A percentile compares a stretch with the other conserved stretches of the same genome.
Evolutionary conservation across 2,797 vertebrate species (phyloP).

Genomic region (Champsocephalus esox): DNA sequence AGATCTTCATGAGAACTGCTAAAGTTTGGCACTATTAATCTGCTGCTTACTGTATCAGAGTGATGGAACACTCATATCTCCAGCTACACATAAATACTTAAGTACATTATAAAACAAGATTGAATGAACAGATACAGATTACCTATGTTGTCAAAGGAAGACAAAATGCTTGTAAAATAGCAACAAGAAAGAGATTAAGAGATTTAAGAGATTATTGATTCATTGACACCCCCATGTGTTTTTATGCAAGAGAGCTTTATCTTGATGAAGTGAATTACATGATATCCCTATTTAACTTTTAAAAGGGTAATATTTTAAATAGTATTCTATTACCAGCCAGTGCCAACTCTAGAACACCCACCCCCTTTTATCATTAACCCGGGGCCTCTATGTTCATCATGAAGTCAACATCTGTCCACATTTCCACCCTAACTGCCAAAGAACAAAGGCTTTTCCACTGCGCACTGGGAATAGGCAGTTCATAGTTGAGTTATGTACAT

Average conservation of each 20-base stretch:
- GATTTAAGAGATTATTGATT: background rate
- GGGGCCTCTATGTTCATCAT: slow-evolving; percentile 70
- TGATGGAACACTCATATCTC: slow-evolving; percentile 20
- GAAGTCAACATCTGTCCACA: slow-evolving; percentile 75
- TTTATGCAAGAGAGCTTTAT: background rate
- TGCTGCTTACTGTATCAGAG: background rate
- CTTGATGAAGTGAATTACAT: background rate
- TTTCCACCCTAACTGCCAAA: slow-evolving; percentile 82
- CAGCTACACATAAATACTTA: background rate
- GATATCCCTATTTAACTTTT: too few relatives aligned
- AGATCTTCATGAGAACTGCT: slow-evolving; percentile 13
- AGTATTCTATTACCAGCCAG: background rate
- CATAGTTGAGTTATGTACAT: slow-evolving; percentile 49
- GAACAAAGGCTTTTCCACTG: slow-evolving; percentile 83
- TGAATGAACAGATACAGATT: background rate
- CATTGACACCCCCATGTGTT: background rate
- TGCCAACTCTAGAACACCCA: slow-evolving; percentile 16
- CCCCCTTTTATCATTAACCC: slow-evolving; percentile 58
- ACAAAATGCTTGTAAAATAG: background rate
- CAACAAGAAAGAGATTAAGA: background rate
- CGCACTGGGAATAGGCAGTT: slow-evolving; percentile 74
- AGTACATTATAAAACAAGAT: background rate
- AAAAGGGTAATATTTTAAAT: too few relatives aligned
- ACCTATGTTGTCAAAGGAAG: background rate
- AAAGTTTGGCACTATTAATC: slow-evolving; percentile 10